Base-by-base conservation (phyloP, 2,797 vertebrate species). In the Adelosebastes latens region DNA sequence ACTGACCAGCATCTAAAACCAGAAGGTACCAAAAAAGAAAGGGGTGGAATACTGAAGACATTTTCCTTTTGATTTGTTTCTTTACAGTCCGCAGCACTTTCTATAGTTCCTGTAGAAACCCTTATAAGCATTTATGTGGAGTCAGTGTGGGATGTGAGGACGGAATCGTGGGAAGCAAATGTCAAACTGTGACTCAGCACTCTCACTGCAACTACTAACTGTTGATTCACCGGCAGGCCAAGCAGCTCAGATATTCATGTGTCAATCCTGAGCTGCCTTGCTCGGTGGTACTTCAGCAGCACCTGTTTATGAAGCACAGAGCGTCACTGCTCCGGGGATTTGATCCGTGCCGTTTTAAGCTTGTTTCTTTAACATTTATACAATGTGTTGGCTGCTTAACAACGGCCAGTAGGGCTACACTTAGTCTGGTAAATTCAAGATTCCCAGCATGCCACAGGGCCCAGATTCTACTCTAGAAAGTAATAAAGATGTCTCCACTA, bases 111-210 rank as follows among this genome's bases (percentile, higher is more conserved):
- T 13, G 59, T 2, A 53, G 59, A 58, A 52, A 22, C 64, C 27
- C 16, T 74, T 42, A 42, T 42, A 42, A 42, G 49, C 12, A 56
- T 72, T 72, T 25, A 68, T 70, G 59, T 77, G 12, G 39, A 82
- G 76, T 63, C 76, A 2, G 69, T 56, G 86, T 88, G 70, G 77
- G 75, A 72, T 52, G 64, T 42, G 71, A 65, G 52, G 68, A 73
- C 32, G 31, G n/a, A 60, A 32, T 75, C 25, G 25, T 56, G 66
- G 75, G 75, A 80, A 58, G 84, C 61, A 79, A 81, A 82, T 83
- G 68, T 84, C 84, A 81, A 79, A 72, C 62, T 71, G 75, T 86
- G 88, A 89, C 82, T 91, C 81, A 86, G 81, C 79, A 85, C 78
- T 89, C 71, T 62, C 46, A 29, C 36, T 64, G 61, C 66, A 65